Evolutionary conservation across 2,113 vertebrate species (phyloP).

Genomic region (Strix uralensis): DNA sequence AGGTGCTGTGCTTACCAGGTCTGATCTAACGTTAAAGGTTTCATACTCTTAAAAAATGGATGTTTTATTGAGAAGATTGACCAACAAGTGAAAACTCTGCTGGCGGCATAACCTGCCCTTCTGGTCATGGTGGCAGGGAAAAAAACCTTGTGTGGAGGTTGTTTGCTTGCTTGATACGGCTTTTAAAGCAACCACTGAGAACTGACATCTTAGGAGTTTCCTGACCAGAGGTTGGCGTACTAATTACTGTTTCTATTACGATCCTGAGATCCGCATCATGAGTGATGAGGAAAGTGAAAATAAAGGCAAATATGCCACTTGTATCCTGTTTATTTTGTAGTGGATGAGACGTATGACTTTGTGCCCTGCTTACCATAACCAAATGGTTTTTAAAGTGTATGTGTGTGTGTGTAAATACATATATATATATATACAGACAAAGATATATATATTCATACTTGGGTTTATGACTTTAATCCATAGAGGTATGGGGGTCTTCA

Average conservation of each 20-base stretch:
- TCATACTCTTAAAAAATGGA: not conserved
- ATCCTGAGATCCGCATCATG: not conserved
- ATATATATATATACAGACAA: accelerated
- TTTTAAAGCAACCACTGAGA: not conserved
- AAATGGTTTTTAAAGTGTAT: not conserved
- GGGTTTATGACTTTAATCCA: not conserved
- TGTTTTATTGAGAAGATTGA: not conserved
- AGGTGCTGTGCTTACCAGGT: not conserved
- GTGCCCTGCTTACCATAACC: not conserved
- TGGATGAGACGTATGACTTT: not conserved
- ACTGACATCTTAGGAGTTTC: not conserved
- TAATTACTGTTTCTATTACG: not conserved
- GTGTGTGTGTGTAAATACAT: not conserved
- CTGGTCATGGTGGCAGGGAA: not conserved
- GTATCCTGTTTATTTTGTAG: not conserved
- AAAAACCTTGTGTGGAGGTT: not conserved
- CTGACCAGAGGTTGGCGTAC: not conserved
- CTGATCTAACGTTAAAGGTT: not conserved
- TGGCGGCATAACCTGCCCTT: not conserved
- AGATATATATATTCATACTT: not conserved
- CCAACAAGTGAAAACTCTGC: not conserved
- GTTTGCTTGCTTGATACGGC: not conserved
- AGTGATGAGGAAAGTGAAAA: not conserved
- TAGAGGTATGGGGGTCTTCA: not conserved
- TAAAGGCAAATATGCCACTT: not conserved